phyloP scores from a whole-genome alignment of 2,888 invertebrate species.

The Idaea biselata region DNA sequence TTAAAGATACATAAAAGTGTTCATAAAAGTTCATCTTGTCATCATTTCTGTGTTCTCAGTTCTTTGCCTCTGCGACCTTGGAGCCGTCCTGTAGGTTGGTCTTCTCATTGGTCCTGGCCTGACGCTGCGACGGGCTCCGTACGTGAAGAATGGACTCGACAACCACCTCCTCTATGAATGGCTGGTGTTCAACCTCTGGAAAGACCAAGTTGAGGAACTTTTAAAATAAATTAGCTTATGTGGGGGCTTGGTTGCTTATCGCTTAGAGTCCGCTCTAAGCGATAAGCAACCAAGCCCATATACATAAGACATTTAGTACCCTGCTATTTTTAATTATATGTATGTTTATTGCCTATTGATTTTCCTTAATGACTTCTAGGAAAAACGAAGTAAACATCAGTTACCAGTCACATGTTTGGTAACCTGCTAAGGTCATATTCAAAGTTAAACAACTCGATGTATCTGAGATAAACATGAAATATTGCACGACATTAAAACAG shows the following conservation, averaged over 20 bases:
- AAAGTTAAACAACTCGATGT: background rate
- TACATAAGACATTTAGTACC: too few species aligned
- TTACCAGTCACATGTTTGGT: background rate
- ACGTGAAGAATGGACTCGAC: constrained; percentile 70
- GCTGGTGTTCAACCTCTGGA: constrained; percentile 57
- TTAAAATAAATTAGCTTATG: background rate
- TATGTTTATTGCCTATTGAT: background rate
- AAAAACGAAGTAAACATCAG: background rate
- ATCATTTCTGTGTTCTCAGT: constrained; percentile 2
- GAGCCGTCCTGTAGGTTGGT: constrained; percentile 60
- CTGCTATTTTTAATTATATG: too few species aligned
- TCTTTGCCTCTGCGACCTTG: constrained; percentile 55
- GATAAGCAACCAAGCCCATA: too few species aligned
- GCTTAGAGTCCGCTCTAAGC: too few species aligned
- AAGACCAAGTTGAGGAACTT: constrained; percentile 13
- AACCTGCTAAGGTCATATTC: constrained; percentile 9
- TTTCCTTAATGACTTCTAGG: background rate
- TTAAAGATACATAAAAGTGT: too few species aligned
- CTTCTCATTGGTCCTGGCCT: constrained; percentile 55
- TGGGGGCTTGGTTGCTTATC: too few species aligned
- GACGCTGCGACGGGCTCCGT: constrained; percentile 52
- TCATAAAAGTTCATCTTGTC: too few species aligned
- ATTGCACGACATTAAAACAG: background rate
- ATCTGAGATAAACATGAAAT: background rate
- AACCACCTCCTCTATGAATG: constrained; percentile 70